Conservation (phyloP, 2,888 invertebrate species). For the Hipparchia sbordonii region DNA sequence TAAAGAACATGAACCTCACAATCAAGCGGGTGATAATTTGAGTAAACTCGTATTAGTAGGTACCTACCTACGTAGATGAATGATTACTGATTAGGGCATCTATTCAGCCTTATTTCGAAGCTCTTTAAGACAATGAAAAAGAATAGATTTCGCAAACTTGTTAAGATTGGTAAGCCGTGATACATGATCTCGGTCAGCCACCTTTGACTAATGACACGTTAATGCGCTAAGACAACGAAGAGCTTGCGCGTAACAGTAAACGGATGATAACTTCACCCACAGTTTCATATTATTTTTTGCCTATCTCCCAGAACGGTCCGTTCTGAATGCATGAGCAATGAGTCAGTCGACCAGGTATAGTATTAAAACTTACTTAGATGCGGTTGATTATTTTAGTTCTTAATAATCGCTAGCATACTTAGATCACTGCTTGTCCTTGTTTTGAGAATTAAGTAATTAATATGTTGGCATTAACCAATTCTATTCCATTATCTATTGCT, state of each 20-base stretch:
- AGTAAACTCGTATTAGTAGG: no score
- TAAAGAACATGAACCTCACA: no score
- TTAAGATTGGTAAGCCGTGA: conserved; percentile 40
- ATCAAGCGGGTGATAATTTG: no score
- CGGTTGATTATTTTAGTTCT: not conserved
- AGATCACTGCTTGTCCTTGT: not conserved
- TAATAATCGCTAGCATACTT: not conserved
- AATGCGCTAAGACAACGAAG: conserved; percentile 68
- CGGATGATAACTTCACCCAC: conserved; percentile 74
- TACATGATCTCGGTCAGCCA: conserved; percentile 70
- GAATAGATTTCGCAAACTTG: conserved; percentile 6
- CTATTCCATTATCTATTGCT: not conserved
- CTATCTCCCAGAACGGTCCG: conserved; percentile 74
- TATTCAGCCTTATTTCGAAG: not conserved
- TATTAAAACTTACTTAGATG: conserved; percentile 15
- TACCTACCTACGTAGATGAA: no score
- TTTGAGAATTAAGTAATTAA: not conserved
- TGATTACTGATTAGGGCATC: no score
- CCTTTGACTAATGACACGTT: conserved; percentile 78
- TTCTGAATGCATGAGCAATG: conserved; percentile 79
- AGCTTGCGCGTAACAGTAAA: conserved; percentile 75
- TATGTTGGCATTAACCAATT: not conserved
- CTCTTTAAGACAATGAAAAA: not conserved
- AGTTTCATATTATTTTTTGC: conserved; percentile 70
- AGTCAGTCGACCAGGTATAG: conserved; percentile 69